Evolutionary conservation across 2,113 vertebrate species (phyloP).

Genomic region (Rallus limicola): DNA sequence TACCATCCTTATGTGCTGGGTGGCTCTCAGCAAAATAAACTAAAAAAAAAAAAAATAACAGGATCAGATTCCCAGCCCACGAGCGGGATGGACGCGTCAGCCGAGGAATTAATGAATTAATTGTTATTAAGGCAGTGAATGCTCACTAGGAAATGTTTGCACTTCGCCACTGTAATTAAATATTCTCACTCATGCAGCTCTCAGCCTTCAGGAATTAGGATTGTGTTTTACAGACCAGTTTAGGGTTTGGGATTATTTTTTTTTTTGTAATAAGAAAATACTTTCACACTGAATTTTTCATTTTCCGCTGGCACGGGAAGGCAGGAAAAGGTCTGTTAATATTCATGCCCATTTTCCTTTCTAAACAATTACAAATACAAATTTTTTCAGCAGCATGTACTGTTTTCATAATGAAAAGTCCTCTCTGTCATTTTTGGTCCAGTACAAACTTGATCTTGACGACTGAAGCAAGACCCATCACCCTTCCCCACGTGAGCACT

Average conservation of each 20-base stretch:
- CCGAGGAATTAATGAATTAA: conserved; percentile 11
- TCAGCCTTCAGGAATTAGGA: background rate
- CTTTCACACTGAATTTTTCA: background rate
- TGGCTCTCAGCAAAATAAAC: background rate
- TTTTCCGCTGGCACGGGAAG: background rate
- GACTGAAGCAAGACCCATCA: background rate
- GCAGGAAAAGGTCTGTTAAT: background rate
- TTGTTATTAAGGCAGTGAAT: background rate
- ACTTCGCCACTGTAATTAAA: conserved; percentile 18
- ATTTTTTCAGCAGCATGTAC: background rate
- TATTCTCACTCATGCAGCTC: background rate
- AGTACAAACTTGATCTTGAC: background rate
- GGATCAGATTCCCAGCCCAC: background rate
- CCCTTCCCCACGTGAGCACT: background rate
- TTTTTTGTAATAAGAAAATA: background rate
- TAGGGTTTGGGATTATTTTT: background rate
- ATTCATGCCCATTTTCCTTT: background rate
- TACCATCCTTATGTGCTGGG: background rate
- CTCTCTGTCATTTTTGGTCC: background rate
- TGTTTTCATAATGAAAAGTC: background rate
- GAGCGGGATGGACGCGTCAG: background rate
- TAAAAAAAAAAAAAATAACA: conserved; percentile 15
- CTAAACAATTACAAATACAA: background rate
- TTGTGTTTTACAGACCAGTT: background rate
- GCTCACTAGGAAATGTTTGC: background rate